Base-by-base conservation (phyloP, 2,113 vertebrate genomes). In the Mesocricetus auratus region DNA sequence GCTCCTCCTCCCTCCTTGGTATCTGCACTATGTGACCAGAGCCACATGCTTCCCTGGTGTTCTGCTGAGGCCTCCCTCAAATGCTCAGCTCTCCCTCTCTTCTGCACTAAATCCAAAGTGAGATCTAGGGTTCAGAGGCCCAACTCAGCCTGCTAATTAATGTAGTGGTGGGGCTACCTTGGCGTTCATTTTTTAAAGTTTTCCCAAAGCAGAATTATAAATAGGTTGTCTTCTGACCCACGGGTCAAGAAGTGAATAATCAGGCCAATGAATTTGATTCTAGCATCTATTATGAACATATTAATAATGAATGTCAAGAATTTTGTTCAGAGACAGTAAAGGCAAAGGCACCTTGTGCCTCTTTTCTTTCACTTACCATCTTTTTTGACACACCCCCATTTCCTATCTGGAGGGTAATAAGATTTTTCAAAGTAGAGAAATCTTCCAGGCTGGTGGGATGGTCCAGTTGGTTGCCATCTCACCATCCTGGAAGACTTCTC, bases 261-360 rank as follows among this genome's bases (percentile, higher is more conserved):
- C 79, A 90, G 86, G 85, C 87, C 94, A 93, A 89, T 94, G 85
- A 90, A 90, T 96, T 96, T 92, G 56, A 94, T 94, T 71, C 71
- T 95, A 91, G 87, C 95, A 88, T 90, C 68, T 94, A 58, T 92
- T 77, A 74, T 53, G 71, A 94, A 82, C 83, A 91, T 39, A 90
- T 96, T 95, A 88, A 94, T 95, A 96, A 95, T 83, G 58, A 90
- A 89, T 91, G 83, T 91, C 78, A 96, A 96, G 66, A 78, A 86
- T 92, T 96, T 3, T 19, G 68, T 74, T 95, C 58, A 95, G 88
- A 93, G 89, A 78, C 47, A 74, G 58, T 82, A 68, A 90, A 95
- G 86, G 29, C 31, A 89, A 92, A 88, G 62, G 3, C n/a, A 42
- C 42, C 53, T 5, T 11, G 9, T 69, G 7, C 68, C 11, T 82